Conservation (phyloP, 2,888 invertebrate genomes). For the Leucophora obtusa region DNA sequence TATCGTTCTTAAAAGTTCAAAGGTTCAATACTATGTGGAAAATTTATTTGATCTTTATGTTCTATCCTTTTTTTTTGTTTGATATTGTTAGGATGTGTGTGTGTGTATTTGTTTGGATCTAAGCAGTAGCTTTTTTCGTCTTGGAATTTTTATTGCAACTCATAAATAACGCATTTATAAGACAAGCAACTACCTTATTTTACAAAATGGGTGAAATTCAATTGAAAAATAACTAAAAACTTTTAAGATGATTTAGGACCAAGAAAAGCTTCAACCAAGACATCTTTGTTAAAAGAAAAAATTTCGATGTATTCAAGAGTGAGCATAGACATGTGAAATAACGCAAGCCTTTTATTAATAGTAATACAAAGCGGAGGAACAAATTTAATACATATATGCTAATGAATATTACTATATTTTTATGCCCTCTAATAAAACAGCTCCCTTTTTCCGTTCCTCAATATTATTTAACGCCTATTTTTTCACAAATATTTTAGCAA, state of each 20-base stretch:
- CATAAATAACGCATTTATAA: conserved; percentile 68
- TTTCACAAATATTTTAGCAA: too few species aligned
- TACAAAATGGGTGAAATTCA: conserved; percentile 22
- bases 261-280: not conserved
- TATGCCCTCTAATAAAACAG: too few species aligned
- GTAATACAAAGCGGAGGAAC: too few species aligned
- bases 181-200: conserved; percentile 60
- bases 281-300: not conserved
- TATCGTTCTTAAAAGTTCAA: conserved; percentile 64
- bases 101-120: not conserved
- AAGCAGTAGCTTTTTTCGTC: not conserved
- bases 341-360: too few species aligned
- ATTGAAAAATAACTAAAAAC: conserved; percentile 11
- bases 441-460: too few species aligned
- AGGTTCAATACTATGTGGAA: conserved; percentile 63
- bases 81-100: conserved; percentile 26
- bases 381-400: too few species aligned
- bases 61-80: conserved; percentile 1
- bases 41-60: conserved; percentile 64
- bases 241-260: not conserved
- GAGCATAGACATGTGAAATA: too few species aligned
- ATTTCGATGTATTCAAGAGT: too few species aligned
- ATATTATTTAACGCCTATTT: too few species aligned
- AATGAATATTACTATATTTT: too few species aligned
- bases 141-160: conserved; percentile 67